These are phyloP conservation scores for Serranus cabrilla DNA, from an alignment of 2,797 vertebrate species.

Conservation along the genomic window DNA sequence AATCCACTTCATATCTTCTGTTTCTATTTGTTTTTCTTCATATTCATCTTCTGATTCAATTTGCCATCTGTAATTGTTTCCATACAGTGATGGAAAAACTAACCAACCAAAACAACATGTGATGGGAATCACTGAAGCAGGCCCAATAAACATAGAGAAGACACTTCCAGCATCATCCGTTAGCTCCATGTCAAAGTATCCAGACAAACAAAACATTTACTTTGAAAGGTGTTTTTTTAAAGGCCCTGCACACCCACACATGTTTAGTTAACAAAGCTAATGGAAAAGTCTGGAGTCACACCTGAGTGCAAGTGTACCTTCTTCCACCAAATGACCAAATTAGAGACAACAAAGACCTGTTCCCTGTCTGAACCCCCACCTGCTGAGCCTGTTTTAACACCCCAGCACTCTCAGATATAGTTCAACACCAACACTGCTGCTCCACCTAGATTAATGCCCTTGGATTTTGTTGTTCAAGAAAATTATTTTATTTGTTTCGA, in stretches of 20 bases:
- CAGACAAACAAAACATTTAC: not conserved
- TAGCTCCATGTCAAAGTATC: not conserved
- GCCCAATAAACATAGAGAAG: slow-evolving; percentile 1
- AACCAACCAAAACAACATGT: slow-evolving; percentile 33
- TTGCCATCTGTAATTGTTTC: slow-evolving; percentile 20
- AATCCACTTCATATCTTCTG: not conserved
- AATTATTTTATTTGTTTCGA: not conserved
- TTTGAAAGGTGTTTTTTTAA: not conserved
- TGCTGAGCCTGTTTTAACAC: not conserved
- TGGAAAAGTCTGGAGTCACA: not conserved
- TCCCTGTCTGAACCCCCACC: not conserved
- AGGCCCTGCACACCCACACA: not conserved
- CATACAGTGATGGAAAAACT: slow-evolving; percentile 1
- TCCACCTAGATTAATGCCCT: not conserved
- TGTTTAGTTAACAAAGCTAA: not conserved
- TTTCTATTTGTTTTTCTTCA: slow-evolving; percentile 14
- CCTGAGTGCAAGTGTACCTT: too few relatives aligned
- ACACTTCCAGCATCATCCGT: not conserved
- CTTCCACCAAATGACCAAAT: not conserved
- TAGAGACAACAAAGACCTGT: not conserved
- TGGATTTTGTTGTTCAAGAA: not conserved
- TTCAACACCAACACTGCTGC: not conserved
- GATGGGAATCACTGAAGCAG: slow-evolving; percentile 17
- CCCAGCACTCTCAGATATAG: not conserved
- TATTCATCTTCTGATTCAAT: slow-evolving; percentile 33